Evolutionary conservation across 1,140 invertebrate species (phyloP).

Genomic region (Drosophila bocqueti): DNA sequence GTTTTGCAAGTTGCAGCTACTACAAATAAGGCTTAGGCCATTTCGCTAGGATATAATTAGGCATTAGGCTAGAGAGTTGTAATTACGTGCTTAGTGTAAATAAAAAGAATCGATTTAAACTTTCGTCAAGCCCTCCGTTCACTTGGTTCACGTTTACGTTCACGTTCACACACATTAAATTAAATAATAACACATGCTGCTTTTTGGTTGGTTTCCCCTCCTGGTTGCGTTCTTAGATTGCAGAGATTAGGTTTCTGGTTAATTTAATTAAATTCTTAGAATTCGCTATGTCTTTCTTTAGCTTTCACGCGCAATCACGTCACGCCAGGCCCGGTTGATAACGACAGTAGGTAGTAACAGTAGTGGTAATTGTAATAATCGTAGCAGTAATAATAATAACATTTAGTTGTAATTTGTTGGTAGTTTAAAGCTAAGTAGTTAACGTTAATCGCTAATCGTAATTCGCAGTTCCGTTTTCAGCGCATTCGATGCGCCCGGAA

Average conservation of each 20-base stretch:
- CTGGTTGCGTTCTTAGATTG: conserved; percentile 48
- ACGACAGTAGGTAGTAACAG: conserved; percentile 34
- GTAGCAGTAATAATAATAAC: conserved; percentile 40
- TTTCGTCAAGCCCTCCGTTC: conserved; percentile 66
- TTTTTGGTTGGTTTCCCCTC: conserved; percentile 45
- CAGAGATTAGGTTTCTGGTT: conserved; percentile 46
- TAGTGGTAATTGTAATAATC: conserved; percentile 35
- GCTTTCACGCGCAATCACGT: conserved; percentile 59
- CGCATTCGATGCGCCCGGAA: conserved; percentile 37
- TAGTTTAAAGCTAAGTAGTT: conserved; percentile 49
- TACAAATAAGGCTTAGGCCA: conserved; percentile 38
- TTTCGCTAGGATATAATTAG: conserved; percentile 54
- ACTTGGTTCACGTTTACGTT: conserved; percentile 27
- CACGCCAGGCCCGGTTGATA: conserved; percentile 44
- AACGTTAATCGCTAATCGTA: conserved; percentile 34
- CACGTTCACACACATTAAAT: conserved; percentile 41
- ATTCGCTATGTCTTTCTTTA: conserved; percentile 83
- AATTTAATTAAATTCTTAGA: conserved; percentile 83
- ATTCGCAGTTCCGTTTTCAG: conserved; percentile 27
- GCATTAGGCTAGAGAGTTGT: conserved; percentile 59
- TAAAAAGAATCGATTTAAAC: conserved; percentile 69
- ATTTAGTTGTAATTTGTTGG: conserved; percentile 47
- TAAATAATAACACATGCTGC: conserved; percentile 80
- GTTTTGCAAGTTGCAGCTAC: conserved; percentile 45
- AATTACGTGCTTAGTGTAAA: conserved; percentile 77